A percentile compares a stretch with the other conserved stretches of the same genome.
Conservation (phyloP, 2,113 vertebrate genomes). For the Gavialis gangeticus region DNA sequence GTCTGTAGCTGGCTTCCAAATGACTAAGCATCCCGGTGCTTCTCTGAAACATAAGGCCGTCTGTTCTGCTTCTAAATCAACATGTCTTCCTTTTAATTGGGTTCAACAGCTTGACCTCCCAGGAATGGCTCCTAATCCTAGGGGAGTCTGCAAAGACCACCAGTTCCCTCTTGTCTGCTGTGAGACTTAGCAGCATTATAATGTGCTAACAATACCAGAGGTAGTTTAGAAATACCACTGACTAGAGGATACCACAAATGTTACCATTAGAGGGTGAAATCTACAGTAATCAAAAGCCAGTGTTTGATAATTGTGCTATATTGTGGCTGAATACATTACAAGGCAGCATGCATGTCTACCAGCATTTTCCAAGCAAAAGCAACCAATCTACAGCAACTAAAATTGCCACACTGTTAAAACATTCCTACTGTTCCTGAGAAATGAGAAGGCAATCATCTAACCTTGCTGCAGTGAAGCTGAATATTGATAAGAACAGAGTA, state of each 20-base stretch:
- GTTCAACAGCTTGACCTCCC: background rate
- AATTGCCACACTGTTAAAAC: background rate
- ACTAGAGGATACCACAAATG: background rate
- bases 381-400: background rate
- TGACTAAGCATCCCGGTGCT: background rate
- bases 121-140: background rate
- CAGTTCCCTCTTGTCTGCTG: background rate
- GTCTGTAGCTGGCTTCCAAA: background rate
- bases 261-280: background rate
- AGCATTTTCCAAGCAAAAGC: background rate
- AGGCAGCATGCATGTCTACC: background rate
- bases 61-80: background rate
- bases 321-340: constrained; percentile 6
- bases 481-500: background rate
- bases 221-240: background rate
- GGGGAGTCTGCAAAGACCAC: background rate
- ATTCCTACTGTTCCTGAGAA: background rate
- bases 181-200: rapidly evolving
- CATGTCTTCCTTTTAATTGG: background rate
- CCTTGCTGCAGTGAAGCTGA: background rate
- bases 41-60: background rate
- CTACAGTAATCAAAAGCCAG: background rate
- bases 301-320: background rate
- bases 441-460: background rate
- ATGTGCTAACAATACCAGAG: background rate